Percentiles rank a stretch among this genome's conserved stretches.
phyloP scores from a whole-genome alignment of 2,797 vertebrate species.

The Emys orbicularis region DNA sequence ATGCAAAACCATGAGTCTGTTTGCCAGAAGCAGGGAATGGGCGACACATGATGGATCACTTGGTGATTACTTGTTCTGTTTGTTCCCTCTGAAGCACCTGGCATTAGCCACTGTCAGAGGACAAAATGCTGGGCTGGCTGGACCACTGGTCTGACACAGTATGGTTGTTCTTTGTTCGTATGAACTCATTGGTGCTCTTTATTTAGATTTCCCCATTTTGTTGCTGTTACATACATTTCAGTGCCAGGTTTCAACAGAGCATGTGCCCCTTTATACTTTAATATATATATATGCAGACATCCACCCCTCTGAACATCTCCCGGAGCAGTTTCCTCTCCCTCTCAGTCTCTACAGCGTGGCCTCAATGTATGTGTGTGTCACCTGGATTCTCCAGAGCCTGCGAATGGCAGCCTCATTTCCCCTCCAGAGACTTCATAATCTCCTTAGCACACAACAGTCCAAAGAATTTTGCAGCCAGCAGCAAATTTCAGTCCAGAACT shows the following conservation, averaged over 20 bases:
- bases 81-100: no score
- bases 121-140: no score
- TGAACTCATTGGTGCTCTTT: neutral
- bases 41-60: no score
- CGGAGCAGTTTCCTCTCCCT: neutral
- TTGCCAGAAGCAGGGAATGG: no score
- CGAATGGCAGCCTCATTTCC: neutral
- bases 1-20: no score
- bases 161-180: no score
- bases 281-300: neutral
- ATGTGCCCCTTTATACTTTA: neutral
- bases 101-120: no score
- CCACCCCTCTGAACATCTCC: neutral
- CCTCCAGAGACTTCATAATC: neutral
- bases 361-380: rapidly evolving
- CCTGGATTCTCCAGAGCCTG: neutral
- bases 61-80: no score
- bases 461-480: neutral
- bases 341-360: neutral
- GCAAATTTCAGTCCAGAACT: neutral
- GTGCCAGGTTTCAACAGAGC: neutral
- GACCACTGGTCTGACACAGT: no score
- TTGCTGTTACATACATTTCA: neutral
- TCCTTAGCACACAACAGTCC: neutral
- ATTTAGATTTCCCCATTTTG: neutral